These are phyloP conservation scores for Leptinotarsa lineolata DNA, from an alignment of 1,140 invertebrate genomes.

Conservation along the genomic window DNA sequence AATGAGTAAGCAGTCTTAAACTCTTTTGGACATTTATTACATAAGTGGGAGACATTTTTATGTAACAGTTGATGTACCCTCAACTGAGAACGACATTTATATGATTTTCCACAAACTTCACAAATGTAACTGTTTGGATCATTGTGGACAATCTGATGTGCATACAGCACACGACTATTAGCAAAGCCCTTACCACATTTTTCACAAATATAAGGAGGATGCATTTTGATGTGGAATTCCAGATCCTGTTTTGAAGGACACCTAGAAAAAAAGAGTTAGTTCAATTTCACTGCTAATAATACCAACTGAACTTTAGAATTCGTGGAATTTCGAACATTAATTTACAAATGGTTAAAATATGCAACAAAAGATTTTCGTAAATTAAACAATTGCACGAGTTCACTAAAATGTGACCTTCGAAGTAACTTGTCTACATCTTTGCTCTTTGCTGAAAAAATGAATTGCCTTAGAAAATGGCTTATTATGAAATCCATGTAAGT, in stretches of 20 bases:
- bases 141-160: conserved; percentile 1
- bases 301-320: too few species aligned
- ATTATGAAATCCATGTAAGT: too few species aligned
- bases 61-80: neutral
- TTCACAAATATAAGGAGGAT: conserved; percentile 1
- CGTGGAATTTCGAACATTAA: too few species aligned
- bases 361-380: too few species aligned
- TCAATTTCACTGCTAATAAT: too few species aligned
- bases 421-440: too few species aligned
- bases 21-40: neutral
- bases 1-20: neutral
- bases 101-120: neutral
- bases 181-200: neutral
- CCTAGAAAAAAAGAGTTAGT: neutral
- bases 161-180: neutral
- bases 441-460: too few species aligned
- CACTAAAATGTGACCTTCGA: too few species aligned
- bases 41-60: neutral
- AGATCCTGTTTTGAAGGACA: neutral
- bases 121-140: conserved; percentile 12
- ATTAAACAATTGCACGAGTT: too few species aligned
- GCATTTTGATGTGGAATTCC: neutral
- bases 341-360: too few species aligned
- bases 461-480: too few species aligned
- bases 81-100: neutral